These are phyloP conservation scores for Pantherophis guttatus DNA, from an alignment of 2,113 vertebrate species.

Conservation along the genomic window DNA sequence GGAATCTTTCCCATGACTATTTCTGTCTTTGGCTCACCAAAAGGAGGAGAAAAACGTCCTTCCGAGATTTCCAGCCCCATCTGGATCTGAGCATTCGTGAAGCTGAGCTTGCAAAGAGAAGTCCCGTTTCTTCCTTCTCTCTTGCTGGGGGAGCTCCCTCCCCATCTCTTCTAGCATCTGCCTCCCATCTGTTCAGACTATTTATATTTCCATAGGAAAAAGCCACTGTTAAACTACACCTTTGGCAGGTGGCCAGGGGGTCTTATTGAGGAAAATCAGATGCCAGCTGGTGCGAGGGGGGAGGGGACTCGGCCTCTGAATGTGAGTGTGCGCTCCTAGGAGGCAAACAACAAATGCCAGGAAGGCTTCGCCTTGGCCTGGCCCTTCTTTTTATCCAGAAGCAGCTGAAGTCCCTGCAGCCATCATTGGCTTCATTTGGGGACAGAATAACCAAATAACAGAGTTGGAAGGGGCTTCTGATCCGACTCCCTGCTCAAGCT, in stretches of 20 bases:
- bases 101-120: neutral
- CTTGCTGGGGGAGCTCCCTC: conserved; percentile 35
- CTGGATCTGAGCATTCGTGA: no score
- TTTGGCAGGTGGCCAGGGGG: neutral
- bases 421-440: neutral
- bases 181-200: conserved; percentile 28
- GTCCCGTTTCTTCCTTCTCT: conserved; percentile 9
- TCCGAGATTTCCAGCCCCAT: neutral
- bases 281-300: neutral
- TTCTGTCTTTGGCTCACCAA: no score
- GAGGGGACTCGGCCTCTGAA: neutral
- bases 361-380: neutral
- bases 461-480: neutral
- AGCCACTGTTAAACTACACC: neutral
- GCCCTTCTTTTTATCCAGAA: neutral
- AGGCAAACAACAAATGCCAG: neutral
- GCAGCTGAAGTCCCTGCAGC: neutral
- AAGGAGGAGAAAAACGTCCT: neutral
- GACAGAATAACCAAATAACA: neutral
- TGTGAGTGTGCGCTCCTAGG: neutral
- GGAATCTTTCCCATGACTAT: neutral
- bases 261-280: neutral
- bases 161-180: conserved; percentile 3
- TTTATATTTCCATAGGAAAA: conserved; percentile 28
- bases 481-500: no score